phyloP scores from a whole-genome alignment of 2,113 vertebrate genomes.

The Elanoides forficatus region DNA sequence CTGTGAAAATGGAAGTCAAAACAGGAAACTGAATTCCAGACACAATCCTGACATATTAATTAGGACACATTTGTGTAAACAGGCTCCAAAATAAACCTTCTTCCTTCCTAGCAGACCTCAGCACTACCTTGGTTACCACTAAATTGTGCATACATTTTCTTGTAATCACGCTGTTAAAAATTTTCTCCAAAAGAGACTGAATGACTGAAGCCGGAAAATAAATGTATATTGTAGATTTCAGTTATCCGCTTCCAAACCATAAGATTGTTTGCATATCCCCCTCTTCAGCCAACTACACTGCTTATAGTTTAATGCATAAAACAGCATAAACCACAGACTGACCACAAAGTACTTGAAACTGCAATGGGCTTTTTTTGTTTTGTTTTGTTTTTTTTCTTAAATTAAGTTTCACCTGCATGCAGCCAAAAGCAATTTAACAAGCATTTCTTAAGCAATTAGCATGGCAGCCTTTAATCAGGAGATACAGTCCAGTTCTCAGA shows the following conservation, averaged over 20 bases:
- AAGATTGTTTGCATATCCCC: neutral
- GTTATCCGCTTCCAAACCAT: neutral
- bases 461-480: conserved; percentile 46
- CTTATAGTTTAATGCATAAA: conserved; percentile 60
- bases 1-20: neutral
- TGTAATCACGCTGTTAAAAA: neutral
- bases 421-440: conserved; percentile 47
- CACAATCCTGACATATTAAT: neutral
- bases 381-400: neutral
- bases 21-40: neutral
- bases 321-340: conserved; percentile 31
- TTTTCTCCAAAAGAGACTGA: neutral
- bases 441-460: conserved; percentile 50
- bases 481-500: conserved; percentile 36
- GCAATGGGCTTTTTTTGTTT: neutral
- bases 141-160: neutral
- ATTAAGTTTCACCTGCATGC: conserved; percentile 41
- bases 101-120: neutral
- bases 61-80: neutral
- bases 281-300: conserved; percentile 11
- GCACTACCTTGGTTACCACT: neutral
- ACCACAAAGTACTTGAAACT: conserved; percentile 58
- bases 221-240: conserved; percentile 3
- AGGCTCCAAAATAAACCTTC: neutral
- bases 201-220: neutral